These are phyloP conservation scores for Ommatoiulus sabulosus DNA, from an alignment of 2,888 invertebrate species.

Conservation along the genomic window DNA sequence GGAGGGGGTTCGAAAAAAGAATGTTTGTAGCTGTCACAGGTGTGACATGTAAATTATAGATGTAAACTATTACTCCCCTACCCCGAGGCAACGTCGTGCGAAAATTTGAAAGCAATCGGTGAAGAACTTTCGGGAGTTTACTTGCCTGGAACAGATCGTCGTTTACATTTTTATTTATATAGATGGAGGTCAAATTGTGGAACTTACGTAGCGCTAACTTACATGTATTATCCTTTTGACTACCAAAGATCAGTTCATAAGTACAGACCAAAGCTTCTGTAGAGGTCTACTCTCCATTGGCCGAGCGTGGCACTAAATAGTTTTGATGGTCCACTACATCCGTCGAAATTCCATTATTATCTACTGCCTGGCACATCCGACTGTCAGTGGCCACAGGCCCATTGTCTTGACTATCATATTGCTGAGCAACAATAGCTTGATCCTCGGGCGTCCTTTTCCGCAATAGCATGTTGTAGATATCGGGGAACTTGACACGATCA, in stretches of 20 bases:
- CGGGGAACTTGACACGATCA: slow-evolving; percentile 79
- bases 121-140: too few relatives aligned
- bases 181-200: too few relatives aligned
- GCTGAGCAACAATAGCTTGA: neutral
- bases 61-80: too few relatives aligned
- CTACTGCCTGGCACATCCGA: neutral
- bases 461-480: slow-evolving; percentile 69
- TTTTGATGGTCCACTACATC: slow-evolving; percentile 54
- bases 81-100: too few relatives aligned
- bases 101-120: too few relatives aligned
- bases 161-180: too few relatives aligned
- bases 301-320: slow-evolving; percentile 58
- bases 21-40: too few relatives aligned
- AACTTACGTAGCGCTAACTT: neutral
- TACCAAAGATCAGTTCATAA: neutral
- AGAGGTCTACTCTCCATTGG: neutral
- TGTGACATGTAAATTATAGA: too few relatives aligned
- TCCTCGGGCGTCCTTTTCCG: slow-evolving; percentile 28
- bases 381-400: neutral
- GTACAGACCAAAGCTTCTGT: neutral
- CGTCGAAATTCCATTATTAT: slow-evolving; percentile 11
- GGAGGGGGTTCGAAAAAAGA: too few relatives aligned
- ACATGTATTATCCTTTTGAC: neutral
- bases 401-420: neutral
- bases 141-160: too few relatives aligned